Evolutionary conservation across 2,888 invertebrate genomes (phyloP), one percentile per base, ranked within the genome.

Genomic region (Biston stratarius): DNA sequence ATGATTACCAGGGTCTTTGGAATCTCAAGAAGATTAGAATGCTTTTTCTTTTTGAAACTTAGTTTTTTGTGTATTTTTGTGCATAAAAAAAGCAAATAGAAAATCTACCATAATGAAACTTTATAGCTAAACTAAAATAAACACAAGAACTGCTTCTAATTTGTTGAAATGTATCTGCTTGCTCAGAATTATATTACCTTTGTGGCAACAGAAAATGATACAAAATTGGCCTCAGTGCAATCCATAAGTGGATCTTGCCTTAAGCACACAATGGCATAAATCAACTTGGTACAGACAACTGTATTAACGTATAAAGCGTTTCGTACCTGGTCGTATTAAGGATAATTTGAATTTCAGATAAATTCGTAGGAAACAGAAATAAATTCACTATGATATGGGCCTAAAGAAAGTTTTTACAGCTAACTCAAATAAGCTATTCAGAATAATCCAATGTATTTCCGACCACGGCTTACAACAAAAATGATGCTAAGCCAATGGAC

Each of bases 181-280:
- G 55, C 49, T 64, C 33, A 47, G 63, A 68, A 63, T 68, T 56
- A 68, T 56, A 24, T 56, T 68, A 10, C 67, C 63, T 56, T 68
- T 68, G 52, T 64, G 52, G 52, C 42, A 57, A 68, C 67, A 61
- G 67, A 68, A 68, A 68, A 68, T 68, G 63, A 68, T 68, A 68
- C 69, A 69, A 65, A 65, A 69, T 69, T 64, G 61, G 38, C 14
- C 55, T 62, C 53, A 24, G 55, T 45, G 55, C 59, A 65, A 61
- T 65, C 64, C 64, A n/a, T 64, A 69, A 68, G 67, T 68, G 67
- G 63, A 68, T 68, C 60, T 64, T 60, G 67, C 67, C 67, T 63
- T 81, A 83, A 74, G 76, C 70, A 78, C 74, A 83, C 81, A 85
- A 80, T 75, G 71, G 69, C 64, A 81, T 86, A 84, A 85, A 87